Evolutionary conservation across 2,888 invertebrate genomes (phyloP).

Genomic region (Eubasilissa splendida): DNA sequence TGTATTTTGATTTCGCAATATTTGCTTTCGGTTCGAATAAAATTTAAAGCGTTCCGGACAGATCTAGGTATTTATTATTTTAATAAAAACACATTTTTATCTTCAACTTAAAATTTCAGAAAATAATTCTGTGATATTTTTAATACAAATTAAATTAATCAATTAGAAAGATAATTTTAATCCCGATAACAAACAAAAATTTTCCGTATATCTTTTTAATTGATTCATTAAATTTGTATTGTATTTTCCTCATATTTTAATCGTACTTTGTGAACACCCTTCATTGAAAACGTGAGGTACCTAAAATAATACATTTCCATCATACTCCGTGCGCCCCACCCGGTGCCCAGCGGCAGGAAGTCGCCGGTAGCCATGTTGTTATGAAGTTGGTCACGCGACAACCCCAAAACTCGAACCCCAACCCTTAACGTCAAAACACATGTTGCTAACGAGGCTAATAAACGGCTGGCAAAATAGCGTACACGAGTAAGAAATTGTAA

Average conservation of each 20-base stretch:
- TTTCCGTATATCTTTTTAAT: no score
- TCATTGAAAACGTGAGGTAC: conserved; percentile 1
- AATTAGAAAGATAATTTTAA: no score
- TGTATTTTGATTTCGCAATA: no score
- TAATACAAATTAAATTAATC: no score
- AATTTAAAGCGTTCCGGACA: no score
- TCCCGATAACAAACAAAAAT: no score
- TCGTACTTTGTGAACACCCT: conserved; percentile 10
- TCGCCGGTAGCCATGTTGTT: conserved; percentile 35
- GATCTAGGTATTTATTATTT: no score
- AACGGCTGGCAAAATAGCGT: background rate
- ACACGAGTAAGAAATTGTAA: background rate
- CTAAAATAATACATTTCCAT: conserved; percentile 16
- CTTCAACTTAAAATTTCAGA: no score
- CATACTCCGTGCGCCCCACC: conserved; percentile 8
- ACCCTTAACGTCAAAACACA: conserved; percentile 16
- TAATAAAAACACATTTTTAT: no score
- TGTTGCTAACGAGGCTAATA: conserved; percentile 2
- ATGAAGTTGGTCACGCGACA: conserved; percentile 32
- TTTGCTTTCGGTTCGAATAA: no score
- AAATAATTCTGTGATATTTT: no score
- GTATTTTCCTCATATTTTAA: background rate
- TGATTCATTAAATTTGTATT: no score
- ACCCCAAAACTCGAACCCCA: background rate
- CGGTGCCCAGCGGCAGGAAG: conserved; percentile 31